Evolutionary conservation across 2,888 invertebrate species (phyloP).

Genomic region (Drosophila pseudotalamancana): DNA sequence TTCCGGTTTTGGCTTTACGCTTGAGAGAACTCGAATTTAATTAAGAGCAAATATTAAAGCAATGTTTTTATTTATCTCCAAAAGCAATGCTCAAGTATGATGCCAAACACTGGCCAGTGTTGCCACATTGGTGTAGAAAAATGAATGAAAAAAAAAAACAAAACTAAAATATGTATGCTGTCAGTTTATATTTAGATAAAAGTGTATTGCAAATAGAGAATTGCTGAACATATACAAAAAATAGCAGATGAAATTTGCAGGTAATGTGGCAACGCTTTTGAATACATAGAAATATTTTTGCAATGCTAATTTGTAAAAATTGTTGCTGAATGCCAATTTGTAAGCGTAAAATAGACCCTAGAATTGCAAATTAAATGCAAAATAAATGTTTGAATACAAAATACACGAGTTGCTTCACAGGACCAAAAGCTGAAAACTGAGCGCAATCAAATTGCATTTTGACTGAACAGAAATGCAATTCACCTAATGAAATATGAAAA

Average conservation of each 20-base stretch:
- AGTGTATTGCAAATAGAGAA: conserved; percentile 20
- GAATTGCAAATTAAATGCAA: neutral
- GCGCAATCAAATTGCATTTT: neutral
- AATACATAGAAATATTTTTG: neutral
- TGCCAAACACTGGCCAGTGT: conserved; percentile 13
- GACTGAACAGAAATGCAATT: conserved; percentile 2
- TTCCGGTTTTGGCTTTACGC: conserved; percentile 58
- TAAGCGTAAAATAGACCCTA: neutral
- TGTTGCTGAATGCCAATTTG: conserved; percentile 4
- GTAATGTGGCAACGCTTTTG: conserved; percentile 11
- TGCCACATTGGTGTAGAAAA: conserved; percentile 10
- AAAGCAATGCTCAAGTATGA: conserved; percentile 4
- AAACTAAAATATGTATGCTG: conserved; percentile 8
- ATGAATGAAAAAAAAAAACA: neutral
- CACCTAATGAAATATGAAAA: conserved; percentile 4
- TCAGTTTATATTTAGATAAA: conserved; percentile 30
- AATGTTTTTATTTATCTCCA: conserved; percentile 53
- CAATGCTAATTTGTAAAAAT: neutral
- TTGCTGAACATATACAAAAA: conserved; percentile 17
- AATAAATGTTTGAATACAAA: conserved; percentile 6
- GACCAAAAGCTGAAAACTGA: neutral
- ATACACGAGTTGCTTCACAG: neutral
- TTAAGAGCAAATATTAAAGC: conserved; percentile 75
- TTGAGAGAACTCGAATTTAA: conserved; percentile 69
- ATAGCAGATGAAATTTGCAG: neutral